Conservation (phyloP, 2,888 invertebrate genomes). For the Hirtodrosophila alboralis region DNA sequence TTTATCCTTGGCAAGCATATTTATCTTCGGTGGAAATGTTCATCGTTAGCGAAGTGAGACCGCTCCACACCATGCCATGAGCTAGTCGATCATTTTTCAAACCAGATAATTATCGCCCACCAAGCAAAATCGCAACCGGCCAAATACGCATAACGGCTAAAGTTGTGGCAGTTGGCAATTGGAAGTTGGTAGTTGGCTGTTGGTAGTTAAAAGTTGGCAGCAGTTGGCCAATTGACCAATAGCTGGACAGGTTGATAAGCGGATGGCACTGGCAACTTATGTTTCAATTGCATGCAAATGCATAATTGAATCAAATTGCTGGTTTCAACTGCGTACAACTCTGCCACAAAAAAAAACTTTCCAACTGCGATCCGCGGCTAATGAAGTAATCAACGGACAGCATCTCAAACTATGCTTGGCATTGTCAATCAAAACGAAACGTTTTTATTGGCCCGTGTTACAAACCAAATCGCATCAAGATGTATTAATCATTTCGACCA, state of each 20-base stretch:
- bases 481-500: slow-evolving; percentile 76
- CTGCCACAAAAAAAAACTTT: slow-evolving; percentile 36
- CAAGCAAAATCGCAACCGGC: slow-evolving; percentile 36
- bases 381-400: slow-evolving; percentile 75
- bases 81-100: slow-evolving; percentile 71
- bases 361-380: slow-evolving; percentile 48
- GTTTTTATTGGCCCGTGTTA: slow-evolving; percentile 74
- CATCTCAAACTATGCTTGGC: slow-evolving; percentile 66
- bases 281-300: slow-evolving; percentile 78
- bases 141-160: slow-evolving; percentile 37
- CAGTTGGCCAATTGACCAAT: slow-evolving; percentile 69
- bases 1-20: slow-evolving; percentile 11
- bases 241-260: slow-evolving; percentile 58
- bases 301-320: slow-evolving; percentile 73
- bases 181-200: background rate
- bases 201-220: slow-evolving; percentile 16
- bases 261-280: slow-evolving; percentile 59
- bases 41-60: slow-evolving; percentile 66
- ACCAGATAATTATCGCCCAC: slow-evolving; percentile 73
- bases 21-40: slow-evolving; percentile 53
- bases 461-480: slow-evolving; percentile 79
- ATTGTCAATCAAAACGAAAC: slow-evolving; percentile 77
- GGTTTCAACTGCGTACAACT: slow-evolving; percentile 18
- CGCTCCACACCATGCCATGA: slow-evolving; percentile 42
- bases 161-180: slow-evolving; percentile 14